These are phyloP conservation scores for Eublepharis macularius DNA, from an alignment of 2,113 vertebrate genomes.

Conservation along the genomic window DNA sequence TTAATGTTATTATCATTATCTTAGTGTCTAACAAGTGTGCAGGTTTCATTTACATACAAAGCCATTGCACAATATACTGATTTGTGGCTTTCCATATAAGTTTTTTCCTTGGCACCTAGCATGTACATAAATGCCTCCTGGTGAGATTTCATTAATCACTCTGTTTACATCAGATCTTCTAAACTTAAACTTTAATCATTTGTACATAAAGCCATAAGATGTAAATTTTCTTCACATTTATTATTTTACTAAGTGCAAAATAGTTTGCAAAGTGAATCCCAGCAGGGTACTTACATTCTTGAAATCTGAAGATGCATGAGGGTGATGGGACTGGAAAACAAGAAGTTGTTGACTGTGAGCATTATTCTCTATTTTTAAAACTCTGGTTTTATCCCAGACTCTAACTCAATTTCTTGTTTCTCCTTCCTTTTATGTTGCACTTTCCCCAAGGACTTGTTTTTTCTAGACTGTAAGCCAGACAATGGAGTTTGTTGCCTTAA, in stretches of 20 bases:
- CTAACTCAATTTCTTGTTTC: no score
- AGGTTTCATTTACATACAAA: not conserved
- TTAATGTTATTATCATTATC: no score
- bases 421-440: no score
- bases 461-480: no score
- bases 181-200: not conserved
- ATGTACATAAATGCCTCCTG: not conserved
- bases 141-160: not conserved
- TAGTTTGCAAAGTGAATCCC: not conserved
- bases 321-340: not conserved
- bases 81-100: conserved; percentile 6
- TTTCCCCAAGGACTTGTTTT: no score
- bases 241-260: not conserved
- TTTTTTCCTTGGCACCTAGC: not conserved
- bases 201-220: not conserved
- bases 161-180: not conserved
- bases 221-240: not conserved
- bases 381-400: no score
- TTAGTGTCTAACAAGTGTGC: not conserved
- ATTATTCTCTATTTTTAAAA: no score
- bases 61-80: conserved; percentile 19
- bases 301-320: not conserved
- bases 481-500: no score
- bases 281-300: not conserved
- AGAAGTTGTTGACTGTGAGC: not conserved